These are phyloP conservation scores for Spongilla lacustris DNA, from an alignment of 37 sponge, comb jelly and placozoan species.

Conservation along the genomic window DNA sequence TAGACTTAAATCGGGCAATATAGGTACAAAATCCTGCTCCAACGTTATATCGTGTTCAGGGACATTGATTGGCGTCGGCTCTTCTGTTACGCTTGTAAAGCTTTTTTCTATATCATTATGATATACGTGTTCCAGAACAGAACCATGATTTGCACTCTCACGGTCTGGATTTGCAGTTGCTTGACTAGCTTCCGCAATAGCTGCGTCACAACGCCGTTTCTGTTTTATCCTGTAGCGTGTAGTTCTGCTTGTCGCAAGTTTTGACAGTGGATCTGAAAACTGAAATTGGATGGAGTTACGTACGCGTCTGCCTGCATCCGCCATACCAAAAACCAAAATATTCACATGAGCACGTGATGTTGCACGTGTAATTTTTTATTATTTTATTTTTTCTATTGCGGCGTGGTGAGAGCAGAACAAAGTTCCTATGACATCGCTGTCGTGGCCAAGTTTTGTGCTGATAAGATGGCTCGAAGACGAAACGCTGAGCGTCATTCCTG, in stretches of 20 bases:
- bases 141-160: not conserved
- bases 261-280: not conserved
- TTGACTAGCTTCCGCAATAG: not conserved
- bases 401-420: not conserved
- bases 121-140: no score
- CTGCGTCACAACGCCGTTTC: not conserved
- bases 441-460: constrained; percentile 12
- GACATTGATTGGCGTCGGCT: no score
- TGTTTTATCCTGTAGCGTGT: constrained; percentile 21
- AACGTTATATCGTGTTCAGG: no score
- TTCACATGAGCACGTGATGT: not conserved
- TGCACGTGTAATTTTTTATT: not conserved
- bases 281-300: not conserved
- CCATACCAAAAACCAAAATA: not conserved
- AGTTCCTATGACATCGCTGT: not conserved
- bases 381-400: not conserved
- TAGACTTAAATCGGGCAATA: not conserved
- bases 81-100: no score
- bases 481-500: constrained; percentile 27
- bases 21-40: not conserved
- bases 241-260: constrained; percentile 19
- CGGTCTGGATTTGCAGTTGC: not conserved
- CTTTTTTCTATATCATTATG: no score
- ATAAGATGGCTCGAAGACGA: constrained; percentile 52
- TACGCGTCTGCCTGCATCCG: not conserved